Percentiles rank a stretch among this genome's conserved stretches.
phyloP scores from a whole-genome alignment of 1,140 invertebrate species.

The Neodiprion pinetum region DNA sequence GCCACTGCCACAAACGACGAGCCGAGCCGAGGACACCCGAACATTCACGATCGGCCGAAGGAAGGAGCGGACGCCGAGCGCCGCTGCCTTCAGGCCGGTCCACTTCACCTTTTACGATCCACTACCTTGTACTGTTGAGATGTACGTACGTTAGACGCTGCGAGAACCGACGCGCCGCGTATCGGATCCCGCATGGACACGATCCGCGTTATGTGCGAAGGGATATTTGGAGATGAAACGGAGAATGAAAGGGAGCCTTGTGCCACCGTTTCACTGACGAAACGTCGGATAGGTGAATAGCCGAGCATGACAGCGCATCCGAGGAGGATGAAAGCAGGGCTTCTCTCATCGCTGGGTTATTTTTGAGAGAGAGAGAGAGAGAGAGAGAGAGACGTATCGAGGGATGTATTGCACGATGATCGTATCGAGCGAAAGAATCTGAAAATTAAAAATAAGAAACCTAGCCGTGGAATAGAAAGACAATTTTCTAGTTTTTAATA shows the following conservation, averaged over 20 bases:
- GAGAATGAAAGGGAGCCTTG: constrained; percentile 7
- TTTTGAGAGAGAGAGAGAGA: too few relatives aligned
- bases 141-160: constrained; percentile 10
- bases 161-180: constrained; percentile 35
- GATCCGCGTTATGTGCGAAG: constrained; percentile 35
- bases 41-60: neutral
- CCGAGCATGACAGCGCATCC: too few relatives aligned
- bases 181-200: constrained; percentile 17
- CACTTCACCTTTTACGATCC: constrained; percentile 15
- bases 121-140: neutral
- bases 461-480: too few relatives aligned
- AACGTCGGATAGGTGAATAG: neutral
- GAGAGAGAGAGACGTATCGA: too few relatives aligned
- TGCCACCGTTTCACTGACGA: neutral
- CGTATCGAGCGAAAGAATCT: too few relatives aligned
- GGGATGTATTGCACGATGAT: too few relatives aligned
- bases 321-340: too few relatives aligned
- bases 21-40: constrained; percentile 32
- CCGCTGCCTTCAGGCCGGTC: constrained; percentile 4
- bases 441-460: too few relatives aligned
- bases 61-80: neutral
- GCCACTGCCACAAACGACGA: constrained; percentile 34
- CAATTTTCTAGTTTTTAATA: too few relatives aligned
- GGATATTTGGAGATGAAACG: constrained; percentile 49
- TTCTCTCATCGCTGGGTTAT: too few relatives aligned